A percentile compares a stretch with the other conserved stretches of the same genome.
phyloP scores from a whole-genome alignment of 2,797 vertebrate species.

The Channa striata region DNA sequence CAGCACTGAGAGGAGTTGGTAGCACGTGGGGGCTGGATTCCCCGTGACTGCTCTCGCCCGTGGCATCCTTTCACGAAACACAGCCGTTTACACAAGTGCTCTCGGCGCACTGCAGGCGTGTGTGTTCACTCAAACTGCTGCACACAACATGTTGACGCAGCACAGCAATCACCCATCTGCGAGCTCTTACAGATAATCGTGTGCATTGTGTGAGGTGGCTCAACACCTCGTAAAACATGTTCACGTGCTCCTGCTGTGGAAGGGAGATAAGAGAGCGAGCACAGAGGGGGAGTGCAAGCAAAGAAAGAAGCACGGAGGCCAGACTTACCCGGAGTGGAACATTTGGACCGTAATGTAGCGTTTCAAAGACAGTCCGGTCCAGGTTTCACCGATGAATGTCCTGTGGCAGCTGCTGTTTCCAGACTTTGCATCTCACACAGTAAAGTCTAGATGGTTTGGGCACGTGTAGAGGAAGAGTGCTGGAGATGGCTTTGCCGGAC shows the following conservation, averaged over 20 bases:
- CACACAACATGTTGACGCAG: conserved; percentile 22
- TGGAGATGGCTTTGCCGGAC: too few relatives aligned
- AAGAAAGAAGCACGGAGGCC: not conserved
- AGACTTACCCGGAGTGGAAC: not conserved
- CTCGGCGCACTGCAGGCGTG: not conserved
- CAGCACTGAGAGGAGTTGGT: conserved; percentile 4
- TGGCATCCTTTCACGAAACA: conserved; percentile 28
- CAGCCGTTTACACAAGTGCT: conserved; percentile 21
- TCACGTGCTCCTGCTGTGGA: conserved; percentile 16
- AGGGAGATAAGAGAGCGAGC: not conserved
- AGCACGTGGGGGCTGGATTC: conserved; percentile 28
- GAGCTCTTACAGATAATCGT: conserved; percentile 37
- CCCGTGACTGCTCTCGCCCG: conserved; percentile 35
- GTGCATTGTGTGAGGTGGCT: conserved; percentile 21
- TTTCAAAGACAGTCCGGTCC: not conserved
- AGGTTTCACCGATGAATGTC: not conserved
- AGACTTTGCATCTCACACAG: too few relatives aligned
- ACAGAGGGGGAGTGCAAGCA: not conserved
- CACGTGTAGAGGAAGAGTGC: too few relatives aligned
- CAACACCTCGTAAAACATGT: conserved; percentile 32
- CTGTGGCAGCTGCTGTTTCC: too few relatives aligned
- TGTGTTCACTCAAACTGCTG: not conserved
- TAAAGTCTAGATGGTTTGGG: too few relatives aligned
- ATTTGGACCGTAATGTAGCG: not conserved
- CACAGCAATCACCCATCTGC: conserved; percentile 25